Evolutionary conservation across 2,113 vertebrate genomes (phyloP), one percentile per base, ranked within the genome.

Genomic region (Prietella phreatophila): DNA sequence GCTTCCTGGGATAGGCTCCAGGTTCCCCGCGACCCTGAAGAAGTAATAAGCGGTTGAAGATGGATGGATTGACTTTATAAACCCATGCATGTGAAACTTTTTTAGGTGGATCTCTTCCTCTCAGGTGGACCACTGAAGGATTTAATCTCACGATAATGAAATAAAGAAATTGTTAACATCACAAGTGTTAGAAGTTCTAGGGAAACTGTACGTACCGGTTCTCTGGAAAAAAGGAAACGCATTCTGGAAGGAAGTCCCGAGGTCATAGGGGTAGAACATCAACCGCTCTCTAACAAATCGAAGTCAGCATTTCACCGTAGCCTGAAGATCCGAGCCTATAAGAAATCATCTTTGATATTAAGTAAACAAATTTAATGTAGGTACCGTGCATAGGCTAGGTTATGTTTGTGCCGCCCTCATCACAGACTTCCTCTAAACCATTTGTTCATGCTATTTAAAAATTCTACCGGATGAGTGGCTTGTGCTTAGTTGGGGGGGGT

Each of bases 221-320:
- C 85, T 22, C 22, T 81, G 78, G 76, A 86, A 86, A 56, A 86
- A 19, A 0, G 76, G 60, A 50, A 86, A 17, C 22, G 27, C 47
- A 36, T 55, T 25, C 14, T 53, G 47, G 65, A 85, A 60, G 84
- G 84, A 85, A 60, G 27, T 71, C 5, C n/a, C 76, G 36, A 2
- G 5, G 33, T 27, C 36, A 55, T 15, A 27, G 33, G 50, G 20
- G 36, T n/a, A 60, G 4, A 42, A 56, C 58, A 75, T 15, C 39
- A 56, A 4, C 33, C n/a, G 1, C 14, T n/a, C 5, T 4, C 20
- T 13, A 47, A 47, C 39, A 76, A 50, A 73, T 22, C 1, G 39
- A 25, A 6, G 14, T 19, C 2, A 27, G 9, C 39, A 76, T 47
- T 19, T 39, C 17, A 73, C 22, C 25, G 39, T 76, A 47, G 8